Conservation (phyloP, 2,113 vertebrate species). For the Raja brachyura region DNA sequence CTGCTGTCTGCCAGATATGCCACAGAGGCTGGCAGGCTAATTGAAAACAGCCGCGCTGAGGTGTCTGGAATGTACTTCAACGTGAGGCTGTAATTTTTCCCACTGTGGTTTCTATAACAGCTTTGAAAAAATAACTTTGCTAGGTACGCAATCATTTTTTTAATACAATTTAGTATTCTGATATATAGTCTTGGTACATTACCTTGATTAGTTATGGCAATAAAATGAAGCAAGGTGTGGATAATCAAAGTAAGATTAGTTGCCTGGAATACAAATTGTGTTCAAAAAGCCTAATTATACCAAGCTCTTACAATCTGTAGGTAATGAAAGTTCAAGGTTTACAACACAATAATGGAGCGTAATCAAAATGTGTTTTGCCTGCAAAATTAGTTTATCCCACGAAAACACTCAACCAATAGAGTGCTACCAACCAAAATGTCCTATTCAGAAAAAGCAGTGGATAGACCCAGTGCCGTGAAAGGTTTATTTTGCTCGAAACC, state of each 20-base stretch:
- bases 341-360: slow-evolving; percentile 36
- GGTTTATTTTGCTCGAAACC: background rate
- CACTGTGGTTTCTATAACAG: slow-evolving; percentile 49
- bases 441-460: background rate
- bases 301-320: slow-evolving; percentile 42
- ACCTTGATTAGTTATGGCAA: slow-evolving; percentile 42
- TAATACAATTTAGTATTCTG: slow-evolving; percentile 50
- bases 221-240: slow-evolving; percentile 46
- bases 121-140: slow-evolving; percentile 50
- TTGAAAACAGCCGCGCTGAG: slow-evolving; percentile 63
- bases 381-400: background rate
- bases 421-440: background rate
- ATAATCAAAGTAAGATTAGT: slow-evolving; percentile 43
- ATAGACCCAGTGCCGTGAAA: background rate
- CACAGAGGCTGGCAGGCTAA: slow-evolving; percentile 60
- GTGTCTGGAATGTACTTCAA: slow-evolving; percentile 48
- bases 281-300: slow-evolving; percentile 47
- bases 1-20: slow-evolving; percentile 51
- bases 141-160: slow-evolving; percentile 48
- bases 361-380: background rate
- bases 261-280: slow-evolving; percentile 46
- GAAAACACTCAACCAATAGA: background rate
- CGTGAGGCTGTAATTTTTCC: slow-evolving; percentile 44
- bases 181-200: slow-evolving; percentile 47
- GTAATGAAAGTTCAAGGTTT: slow-evolving; percentile 38